Evolutionary conservation across 2,797 vertebrate species (phyloP), one percentile per base, ranked within the genome.

Genomic region (Vultur gryphus): DNA sequence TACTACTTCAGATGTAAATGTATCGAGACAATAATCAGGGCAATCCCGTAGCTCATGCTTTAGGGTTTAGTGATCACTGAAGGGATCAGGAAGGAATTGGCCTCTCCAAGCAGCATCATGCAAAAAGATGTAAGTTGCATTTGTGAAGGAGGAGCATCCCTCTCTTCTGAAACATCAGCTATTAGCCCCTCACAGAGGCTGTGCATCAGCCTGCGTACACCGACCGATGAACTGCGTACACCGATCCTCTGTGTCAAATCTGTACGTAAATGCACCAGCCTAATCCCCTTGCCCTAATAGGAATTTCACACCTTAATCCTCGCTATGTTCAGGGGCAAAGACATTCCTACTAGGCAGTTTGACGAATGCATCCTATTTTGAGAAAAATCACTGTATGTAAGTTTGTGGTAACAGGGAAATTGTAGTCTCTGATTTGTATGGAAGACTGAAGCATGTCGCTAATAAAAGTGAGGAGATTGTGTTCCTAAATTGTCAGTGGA

Each of bases 271-370:
- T 96, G 66, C 71, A 89, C 7, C 49, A 72, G 76, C 67, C 65
- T 96, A 90, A 97, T 96, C 93, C 90, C 85, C 84, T 86, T 31
- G 64, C 64, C 77, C 75, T 93, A 90, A 94, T 35, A 92, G 78
- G 88, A 96, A 96, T 97, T 96, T 97, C 94, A 96, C 93, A 95
- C 91, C 93, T 95, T 84, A 94, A 88, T 97, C 79, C 88, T 88
- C 6, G 0, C 73, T 58, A 5, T 64, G 77, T 77, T 85, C 48
- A 24, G 73, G 73, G 82, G 84, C 83, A 90, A 65, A 90, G 77
- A 39, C 49, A 5, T 78, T 89, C 52, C 78, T 70, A 25, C 49
- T 11, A 69, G 94, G 77, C 85, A 90, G 29, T 72, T 86, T 35
- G 84, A 76, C 0, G 2, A 86, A 91, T 9, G 54, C 61, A 7